Conservation (phyloP, 2,113 vertebrate species). For the Panurus biarmicus region DNA sequence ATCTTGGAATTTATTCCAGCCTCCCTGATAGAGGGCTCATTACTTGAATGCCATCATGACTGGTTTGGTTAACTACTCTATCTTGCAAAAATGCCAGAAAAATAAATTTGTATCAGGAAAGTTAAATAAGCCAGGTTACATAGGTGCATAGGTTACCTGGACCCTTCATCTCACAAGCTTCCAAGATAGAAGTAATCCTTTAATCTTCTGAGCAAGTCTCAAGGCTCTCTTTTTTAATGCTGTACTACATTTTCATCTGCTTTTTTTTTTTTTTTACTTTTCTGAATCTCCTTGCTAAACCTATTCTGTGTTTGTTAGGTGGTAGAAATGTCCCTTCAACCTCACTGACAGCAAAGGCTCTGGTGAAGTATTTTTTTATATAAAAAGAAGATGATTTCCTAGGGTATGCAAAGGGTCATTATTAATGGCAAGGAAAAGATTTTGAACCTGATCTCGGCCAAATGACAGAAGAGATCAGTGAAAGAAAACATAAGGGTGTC, state of each 20-base stretch:
- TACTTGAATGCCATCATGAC: background rate
- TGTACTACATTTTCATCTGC: background rate
- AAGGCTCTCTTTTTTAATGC: constrained; percentile 5
- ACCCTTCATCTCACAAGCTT: constrained; percentile 24
- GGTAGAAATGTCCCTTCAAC: background rate
- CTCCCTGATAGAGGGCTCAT: background rate
- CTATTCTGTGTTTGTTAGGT: constrained; percentile 8
- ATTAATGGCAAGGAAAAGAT: background rate
- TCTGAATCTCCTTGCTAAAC: constrained; percentile 23
- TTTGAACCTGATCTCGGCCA: background rate
- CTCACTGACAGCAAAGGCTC: constrained; percentile 1
- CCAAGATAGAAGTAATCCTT: constrained; percentile 32
- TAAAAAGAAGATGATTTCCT: background rate
- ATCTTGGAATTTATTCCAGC: background rate
- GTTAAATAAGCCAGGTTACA: background rate
- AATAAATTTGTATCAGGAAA: background rate
- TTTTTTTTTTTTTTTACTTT: background rate
- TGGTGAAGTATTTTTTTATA: background rate
- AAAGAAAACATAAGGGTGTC: background rate
- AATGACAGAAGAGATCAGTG: background rate
- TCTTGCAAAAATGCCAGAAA: background rate
- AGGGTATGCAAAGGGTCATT: background rate
- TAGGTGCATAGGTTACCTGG: background rate
- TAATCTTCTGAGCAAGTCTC: constrained; percentile 26
- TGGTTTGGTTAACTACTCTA: background rate